Evolutionary conservation across 2,797 vertebrate species (phyloP), one percentile per base, ranked within the genome.

Genomic region (Cygnus olor): DNA sequence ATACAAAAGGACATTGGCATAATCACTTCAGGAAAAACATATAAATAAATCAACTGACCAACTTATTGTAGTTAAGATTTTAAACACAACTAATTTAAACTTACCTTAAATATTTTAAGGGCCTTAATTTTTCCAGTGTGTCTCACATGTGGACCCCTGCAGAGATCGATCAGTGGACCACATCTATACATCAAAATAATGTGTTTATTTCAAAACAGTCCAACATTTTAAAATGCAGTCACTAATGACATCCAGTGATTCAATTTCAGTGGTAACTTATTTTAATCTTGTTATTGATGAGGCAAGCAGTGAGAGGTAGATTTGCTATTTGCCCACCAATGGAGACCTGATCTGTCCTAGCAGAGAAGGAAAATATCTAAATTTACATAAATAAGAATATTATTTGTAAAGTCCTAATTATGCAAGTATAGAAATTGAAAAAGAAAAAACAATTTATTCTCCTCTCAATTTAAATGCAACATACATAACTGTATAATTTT

Each of bases 81-180:
- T 68, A 72, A 21, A 17, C 25, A 78, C 6, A 53, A n/a, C 36
- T 60, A 36, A 65, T 80, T 80, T 65, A 70, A 73, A 44, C 77
- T 93, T 95, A 99, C 99, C 98, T 99, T 99, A 92, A 99, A 98
- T 97, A 99, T 98, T 97, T 99, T 99, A 97, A 99, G 96, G 24
- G 98, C 95, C 94, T 99, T 99, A 94, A 99, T 99, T 97, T 99
- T 99, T 70, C 99, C 99, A 42, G 99, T 99, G 70, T 99, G 99
- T 89, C 99, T 98, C 76, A 99, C 99, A 42, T 99, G 99, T 32
- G 99, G 99, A 38, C 99, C 99, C 97, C 98, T 98, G 95, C 99
- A 99, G 93, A 99, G 98, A 95, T 99, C 99, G 85, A 99, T 99
- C 80, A 99, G 89, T 0, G 99, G 98, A 15, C 99, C 99, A 44